Base-by-base conservation (phyloP, 2,113 vertebrate genomes). In the Notarius lentiginosus region DNA sequence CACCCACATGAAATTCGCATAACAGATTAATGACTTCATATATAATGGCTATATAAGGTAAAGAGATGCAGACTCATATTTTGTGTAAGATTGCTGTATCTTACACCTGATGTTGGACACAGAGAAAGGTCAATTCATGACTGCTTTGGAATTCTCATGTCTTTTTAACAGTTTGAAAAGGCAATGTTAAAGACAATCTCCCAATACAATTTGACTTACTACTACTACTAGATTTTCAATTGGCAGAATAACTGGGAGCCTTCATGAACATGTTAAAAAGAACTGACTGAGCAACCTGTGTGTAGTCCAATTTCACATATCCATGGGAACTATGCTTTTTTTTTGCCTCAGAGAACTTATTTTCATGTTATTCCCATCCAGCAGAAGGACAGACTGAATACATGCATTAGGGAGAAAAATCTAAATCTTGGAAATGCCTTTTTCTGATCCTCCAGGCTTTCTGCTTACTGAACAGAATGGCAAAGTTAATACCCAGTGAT, bases 401-500 rank as follows among this genome's bases (percentile, higher is more conserved):
- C 24, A 82, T 27, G 79, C 85, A 82, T 51, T 70, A 72, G 47
- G 15, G 47, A 6, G 11, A 51, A 27, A 82, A 82, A 73, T 76
- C 22, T 51, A 60, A 80, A 87, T 82, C 66, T 60, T 82, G 79
- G 56, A 87, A 82, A 87, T 75, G 79, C 66, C 56, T 61, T 87
- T 82, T 87, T 70, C 68, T 73, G 66, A 63, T 82, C 68, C 68
- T 81, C 66, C 68, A 51, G 85, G 79, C 86, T 87, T 82, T 75
- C 41, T 22, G n/a, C 79, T 82, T 72, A 53, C 86, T 87, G 79
- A 87, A 58, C 86, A 87, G 79, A 87, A 75, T 75, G 86, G 86
- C n/a, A 75, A 87, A 82, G 55, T 82, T 82, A 82, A 82, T 87
- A 82, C 79, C 56, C 86, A 87, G 70, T 82, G 86, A 87, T 76